Evolutionary conservation across 1,140 invertebrate species (phyloP).

Genomic region (Halictus rubicundus): DNA sequence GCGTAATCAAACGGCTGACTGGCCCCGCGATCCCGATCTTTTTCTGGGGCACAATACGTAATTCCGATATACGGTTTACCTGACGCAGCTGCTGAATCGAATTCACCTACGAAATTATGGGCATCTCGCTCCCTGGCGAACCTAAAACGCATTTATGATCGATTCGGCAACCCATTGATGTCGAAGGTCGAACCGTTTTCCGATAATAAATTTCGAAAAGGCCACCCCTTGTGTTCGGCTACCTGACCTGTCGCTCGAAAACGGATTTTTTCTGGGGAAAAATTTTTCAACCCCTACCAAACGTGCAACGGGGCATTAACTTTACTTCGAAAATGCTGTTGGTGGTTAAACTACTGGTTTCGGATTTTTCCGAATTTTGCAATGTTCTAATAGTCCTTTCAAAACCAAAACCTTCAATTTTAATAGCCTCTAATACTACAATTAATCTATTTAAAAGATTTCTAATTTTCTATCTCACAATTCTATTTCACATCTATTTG

Average conservation of each 20-base stretch:
- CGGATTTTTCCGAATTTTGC: too few relatives aligned
- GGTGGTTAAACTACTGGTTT: too few relatives aligned
- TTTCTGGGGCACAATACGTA: slow-evolving; percentile 8
- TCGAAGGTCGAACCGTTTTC: slow-evolving; percentile 44
- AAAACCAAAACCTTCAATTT: too few relatives aligned
- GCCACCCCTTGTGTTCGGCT: slow-evolving; percentile 4
- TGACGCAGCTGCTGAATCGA: slow-evolving; percentile 56
- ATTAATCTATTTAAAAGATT: too few relatives aligned
- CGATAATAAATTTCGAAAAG: slow-evolving; percentile 43
- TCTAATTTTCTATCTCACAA: too few relatives aligned
- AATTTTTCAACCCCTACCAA: neutral
- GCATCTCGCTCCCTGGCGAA: slow-evolving; percentile 67
- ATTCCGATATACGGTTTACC: slow-evolving; percentile 50
- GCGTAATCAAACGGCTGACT: slow-evolving; percentile 75
- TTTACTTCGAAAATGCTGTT: too few relatives aligned
- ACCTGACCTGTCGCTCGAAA: slow-evolving; percentile 20
- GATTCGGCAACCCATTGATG: slow-evolving; percentile 75
- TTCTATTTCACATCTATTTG: too few relatives aligned
- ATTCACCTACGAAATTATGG: slow-evolving; percentile 70
- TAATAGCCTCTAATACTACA: too few relatives aligned
- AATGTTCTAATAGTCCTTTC: too few relatives aligned
- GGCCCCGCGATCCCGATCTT: slow-evolving; percentile 37
- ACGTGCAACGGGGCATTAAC: too few relatives aligned
- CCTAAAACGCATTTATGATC: slow-evolving; percentile 72
- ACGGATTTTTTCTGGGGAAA: too few relatives aligned